Percentiles rank a stretch among this genome's conserved stretches.
phyloP scores from a whole-genome alignment of 2,797 vertebrate genomes.

The Pampus argenteus region DNA sequence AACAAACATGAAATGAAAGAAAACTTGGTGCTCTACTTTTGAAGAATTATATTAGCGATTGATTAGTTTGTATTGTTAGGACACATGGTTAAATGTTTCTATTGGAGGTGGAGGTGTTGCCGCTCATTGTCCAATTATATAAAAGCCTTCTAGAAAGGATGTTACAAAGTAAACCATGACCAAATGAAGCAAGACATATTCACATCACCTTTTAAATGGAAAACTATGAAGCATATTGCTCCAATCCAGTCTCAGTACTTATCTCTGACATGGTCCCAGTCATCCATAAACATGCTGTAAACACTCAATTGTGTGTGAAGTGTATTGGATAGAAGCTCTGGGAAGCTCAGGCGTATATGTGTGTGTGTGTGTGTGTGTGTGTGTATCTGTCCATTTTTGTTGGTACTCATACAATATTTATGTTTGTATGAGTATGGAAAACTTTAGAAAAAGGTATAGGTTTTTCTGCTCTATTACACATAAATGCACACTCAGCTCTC shows the following conservation, averaged over 20 bases:
- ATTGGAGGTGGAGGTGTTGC: constrained; percentile 23
- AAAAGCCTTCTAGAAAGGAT: constrained; percentile 42
- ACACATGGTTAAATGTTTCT: constrained; percentile 34
- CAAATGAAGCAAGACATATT: constrained; percentile 55
- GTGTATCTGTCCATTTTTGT: neutral
- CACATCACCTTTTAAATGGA: constrained; percentile 54
- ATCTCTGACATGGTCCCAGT: constrained; percentile 27
- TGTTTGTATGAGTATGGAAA: constrained; percentile 23
- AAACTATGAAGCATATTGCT: constrained; percentile 42
- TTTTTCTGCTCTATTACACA: constrained; percentile 39
- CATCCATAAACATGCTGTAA: constrained; percentile 47
- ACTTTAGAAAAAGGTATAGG: constrained; percentile 14
- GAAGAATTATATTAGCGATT: constrained; percentile 25
- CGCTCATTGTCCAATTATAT: constrained; percentile 28
- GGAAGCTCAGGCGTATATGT: constrained; percentile 1
- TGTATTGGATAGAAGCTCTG: constrained; percentile 29
- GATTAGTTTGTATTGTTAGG: constrained; percentile 2
- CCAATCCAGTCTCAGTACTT: constrained; percentile 24
- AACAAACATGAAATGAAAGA: constrained; percentile 3
- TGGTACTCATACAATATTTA: constrained; percentile 36
- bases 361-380: constrained; percentile 1
- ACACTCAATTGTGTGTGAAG: constrained; percentile 25
- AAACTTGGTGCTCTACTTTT: constrained; percentile 3
- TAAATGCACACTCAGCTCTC: neutral
- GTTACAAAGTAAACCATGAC: constrained; percentile 58